A percentile compares a stretch with the other conserved stretches of the same genome.
Evolutionary conservation across 2,113 vertebrate genomes (phyloP).

Genomic region (Gavia stellata): DNA sequence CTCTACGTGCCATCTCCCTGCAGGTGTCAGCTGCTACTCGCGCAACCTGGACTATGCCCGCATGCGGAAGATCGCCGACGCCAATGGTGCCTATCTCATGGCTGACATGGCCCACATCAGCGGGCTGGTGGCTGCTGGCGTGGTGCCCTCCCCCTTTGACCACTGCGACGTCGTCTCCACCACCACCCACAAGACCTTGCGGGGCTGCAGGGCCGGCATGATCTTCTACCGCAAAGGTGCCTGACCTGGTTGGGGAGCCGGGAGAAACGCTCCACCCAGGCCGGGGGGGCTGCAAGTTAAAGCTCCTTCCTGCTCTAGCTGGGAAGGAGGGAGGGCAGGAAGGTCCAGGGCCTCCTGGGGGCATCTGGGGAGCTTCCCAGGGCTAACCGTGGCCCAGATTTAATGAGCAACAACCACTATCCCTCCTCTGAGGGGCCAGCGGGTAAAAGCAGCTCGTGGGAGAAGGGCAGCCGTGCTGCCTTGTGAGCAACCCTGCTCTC

Average conservation of each 20-base stretch:
- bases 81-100: conserved; percentile 87
- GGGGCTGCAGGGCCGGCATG: conserved; percentile 90
- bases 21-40: conserved; percentile 94
- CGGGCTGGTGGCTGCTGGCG: conserved; percentile 86
- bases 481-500: not conserved
- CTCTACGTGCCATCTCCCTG: not conserved
- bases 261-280: fast-evolving
- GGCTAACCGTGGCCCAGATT: not conserved
- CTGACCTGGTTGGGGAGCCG: fast-evolving
- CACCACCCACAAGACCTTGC: conserved; percentile 94
- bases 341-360: not conserved
- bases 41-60: conserved; percentile 90
- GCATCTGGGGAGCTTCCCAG: not conserved
- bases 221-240: conserved; percentile 95
- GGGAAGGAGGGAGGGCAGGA: not conserved
- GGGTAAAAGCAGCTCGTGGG: not conserved
- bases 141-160: conserved; percentile 91
- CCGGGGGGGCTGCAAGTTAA: not conserved
- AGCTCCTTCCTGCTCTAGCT: not conserved
- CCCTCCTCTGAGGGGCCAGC: not conserved
- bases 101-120: conserved; percentile 98
- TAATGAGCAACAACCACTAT: not conserved
- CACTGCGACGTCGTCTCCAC: conserved; percentile 90
- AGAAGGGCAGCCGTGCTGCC: not conserved
- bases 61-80: conserved; percentile 83